Percentiles rank a stretch among this genome's conserved stretches.
These are phyloP conservation scores for Drosophila subquinaria DNA, from an alignment of 2,888 invertebrate species.

Conservation along the genomic window DNA sequence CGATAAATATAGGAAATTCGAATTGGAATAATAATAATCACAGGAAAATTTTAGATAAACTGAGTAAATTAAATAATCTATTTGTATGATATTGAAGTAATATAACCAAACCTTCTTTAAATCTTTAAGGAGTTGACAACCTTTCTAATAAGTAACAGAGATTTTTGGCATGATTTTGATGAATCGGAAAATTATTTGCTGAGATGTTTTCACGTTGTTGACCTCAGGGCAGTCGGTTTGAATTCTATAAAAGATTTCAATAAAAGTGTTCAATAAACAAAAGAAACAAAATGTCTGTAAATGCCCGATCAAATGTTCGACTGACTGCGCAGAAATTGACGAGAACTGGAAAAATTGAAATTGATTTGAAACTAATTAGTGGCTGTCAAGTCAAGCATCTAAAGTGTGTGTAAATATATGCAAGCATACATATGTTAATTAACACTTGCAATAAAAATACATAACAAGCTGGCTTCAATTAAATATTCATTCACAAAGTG, in stretches of 20 bases:
- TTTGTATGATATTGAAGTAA: no score
- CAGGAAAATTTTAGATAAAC: no score
- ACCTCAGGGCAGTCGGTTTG: no score
- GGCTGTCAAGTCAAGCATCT: slow-evolving; percentile 37
- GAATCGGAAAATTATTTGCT: no score
- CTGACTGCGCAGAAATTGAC: slow-evolving; percentile 2
- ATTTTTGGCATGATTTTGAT: no score
- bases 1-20: neutral
- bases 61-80: no score
- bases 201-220: no score
- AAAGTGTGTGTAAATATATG: slow-evolving; percentile 30
- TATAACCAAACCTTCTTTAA: no score
- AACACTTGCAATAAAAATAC: slow-evolving; percentile 54
- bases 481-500: slow-evolving; percentile 58
- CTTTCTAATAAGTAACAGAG: no score
- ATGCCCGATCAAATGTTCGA: slow-evolving; percentile 47
- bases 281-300: slow-evolving; percentile 4
- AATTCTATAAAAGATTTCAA: slow-evolving; percentile 26
- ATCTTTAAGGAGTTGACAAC: no score
- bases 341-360: slow-evolving; percentile 33
- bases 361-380: slow-evolving; percentile 61
- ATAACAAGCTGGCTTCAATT: slow-evolving; percentile 44
- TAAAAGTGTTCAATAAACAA: slow-evolving; percentile 15
- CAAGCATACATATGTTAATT: slow-evolving; percentile 58
- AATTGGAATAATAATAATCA: no score